These are phyloP conservation scores for Polypedilum pembai DNA, from an alignment of 1,140 invertebrate genomes.

Conservation along the genomic window DNA sequence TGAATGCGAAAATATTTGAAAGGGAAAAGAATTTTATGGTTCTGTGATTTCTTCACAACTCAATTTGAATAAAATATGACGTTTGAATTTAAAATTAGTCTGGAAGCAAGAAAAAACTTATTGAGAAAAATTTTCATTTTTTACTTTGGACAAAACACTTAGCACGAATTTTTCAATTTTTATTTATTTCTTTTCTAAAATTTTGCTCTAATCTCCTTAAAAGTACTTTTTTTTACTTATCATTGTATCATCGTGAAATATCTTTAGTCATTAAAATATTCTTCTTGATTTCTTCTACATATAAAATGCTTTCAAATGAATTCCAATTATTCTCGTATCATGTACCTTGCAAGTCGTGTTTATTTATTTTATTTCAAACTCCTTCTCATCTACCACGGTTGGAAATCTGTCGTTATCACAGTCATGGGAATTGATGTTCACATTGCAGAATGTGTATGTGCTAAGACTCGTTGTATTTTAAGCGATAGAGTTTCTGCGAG, in stretches of 20 bases:
- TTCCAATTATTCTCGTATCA: background rate
- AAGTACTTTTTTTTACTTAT: background rate
- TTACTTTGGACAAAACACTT: slow-evolving; percentile 27
- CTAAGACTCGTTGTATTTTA: background rate
- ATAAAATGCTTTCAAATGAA: slow-evolving; percentile 24
- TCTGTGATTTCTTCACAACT: slow-evolving; percentile 17
- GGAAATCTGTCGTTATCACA: slow-evolving; percentile 24
- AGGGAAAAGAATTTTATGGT: slow-evolving; percentile 16
- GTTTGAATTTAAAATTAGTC: slow-evolving; percentile 15
- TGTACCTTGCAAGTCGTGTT: background rate
- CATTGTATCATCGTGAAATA: background rate
- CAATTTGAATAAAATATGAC: slow-evolving; percentile 25
- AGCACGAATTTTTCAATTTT: slow-evolving; percentile 3
- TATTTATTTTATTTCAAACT: slow-evolving; percentile 2
- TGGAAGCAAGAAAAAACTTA: background rate
- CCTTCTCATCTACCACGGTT: background rate
- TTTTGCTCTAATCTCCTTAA: slow-evolving; percentile 15
- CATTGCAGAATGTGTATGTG: background rate
- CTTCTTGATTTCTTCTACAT: background rate
- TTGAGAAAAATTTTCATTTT: no score
- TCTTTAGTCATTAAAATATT: slow-evolving; percentile 24
- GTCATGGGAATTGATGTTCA: slow-evolving; percentile 18
- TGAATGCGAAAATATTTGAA: background rate
- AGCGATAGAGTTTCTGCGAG: background rate
- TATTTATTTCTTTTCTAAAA: slow-evolving; percentile 10